These are phyloP conservation scores for Alaudala cheleensis DNA, from an alignment of 2,113 vertebrate species.

Conservation along the genomic window DNA sequence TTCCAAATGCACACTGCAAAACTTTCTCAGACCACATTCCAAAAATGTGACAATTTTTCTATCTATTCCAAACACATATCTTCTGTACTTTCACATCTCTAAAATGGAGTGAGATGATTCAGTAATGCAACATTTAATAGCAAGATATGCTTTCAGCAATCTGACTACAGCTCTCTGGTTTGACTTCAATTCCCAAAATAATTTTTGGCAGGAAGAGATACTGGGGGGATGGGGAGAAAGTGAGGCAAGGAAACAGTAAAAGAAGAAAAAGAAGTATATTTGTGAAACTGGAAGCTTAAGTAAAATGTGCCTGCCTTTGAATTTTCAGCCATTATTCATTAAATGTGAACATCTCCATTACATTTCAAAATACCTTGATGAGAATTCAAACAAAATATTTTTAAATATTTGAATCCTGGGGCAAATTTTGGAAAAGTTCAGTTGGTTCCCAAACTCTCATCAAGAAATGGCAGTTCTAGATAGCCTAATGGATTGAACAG, in stretches of 20 bases:
- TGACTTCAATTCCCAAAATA: neutral
- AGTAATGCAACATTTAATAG: neutral
- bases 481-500: constrained; percentile 11
- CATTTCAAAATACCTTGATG: neutral
- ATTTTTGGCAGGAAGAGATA: neutral
- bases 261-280: neutral
- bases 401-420: neutral
- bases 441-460: neutral
- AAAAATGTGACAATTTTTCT: neutral
- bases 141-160: neutral
- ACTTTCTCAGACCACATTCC: neutral
- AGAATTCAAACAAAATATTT: constrained; percentile 40
- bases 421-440: neutral
- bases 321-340: neutral
- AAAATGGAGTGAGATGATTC: neutral
- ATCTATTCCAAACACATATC: neutral
- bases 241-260: neutral
- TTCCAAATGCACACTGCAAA: neutral
- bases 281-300: neutral
- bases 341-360: neutral
- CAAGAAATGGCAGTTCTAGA: neutral
- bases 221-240: fast-evolving
- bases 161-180: neutral
- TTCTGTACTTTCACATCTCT: neutral
- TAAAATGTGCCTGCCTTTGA: neutral